phyloP scores from a whole-genome alignment of 2,113 vertebrate species.

The Myiozetetes cayanensis region DNA sequence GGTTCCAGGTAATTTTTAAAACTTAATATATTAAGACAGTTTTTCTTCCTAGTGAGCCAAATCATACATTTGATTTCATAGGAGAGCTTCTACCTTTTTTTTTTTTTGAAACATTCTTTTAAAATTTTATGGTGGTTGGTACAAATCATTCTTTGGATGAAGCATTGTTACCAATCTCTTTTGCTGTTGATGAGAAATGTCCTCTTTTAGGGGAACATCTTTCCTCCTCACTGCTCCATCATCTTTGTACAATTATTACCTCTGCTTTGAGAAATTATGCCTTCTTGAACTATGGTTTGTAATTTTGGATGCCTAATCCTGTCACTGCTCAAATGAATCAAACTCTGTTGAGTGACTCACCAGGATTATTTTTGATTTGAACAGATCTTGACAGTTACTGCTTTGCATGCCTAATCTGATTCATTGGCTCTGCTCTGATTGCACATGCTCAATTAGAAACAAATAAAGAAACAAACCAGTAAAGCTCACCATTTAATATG shows the following conservation, averaged over 20 bases:
- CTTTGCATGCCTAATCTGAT: background rate
- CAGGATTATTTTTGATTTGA: conserved; percentile 2
- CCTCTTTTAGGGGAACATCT: background rate
- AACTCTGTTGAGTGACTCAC: background rate
- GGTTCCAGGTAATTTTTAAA: background rate
- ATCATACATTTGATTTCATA: background rate
- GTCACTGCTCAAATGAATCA: background rate
- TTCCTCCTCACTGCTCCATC: background rate
- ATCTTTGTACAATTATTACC: background rate
- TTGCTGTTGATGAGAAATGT: background rate
- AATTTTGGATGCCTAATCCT: background rate
- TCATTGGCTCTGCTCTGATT: background rate
- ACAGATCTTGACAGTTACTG: background rate
- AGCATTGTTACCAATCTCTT: background rate
- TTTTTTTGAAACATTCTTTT: background rate
- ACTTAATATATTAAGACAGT: background rate
- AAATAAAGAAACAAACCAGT: background rate
- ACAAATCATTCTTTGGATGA: background rate
- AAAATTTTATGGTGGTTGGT: background rate
- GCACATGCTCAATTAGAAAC: background rate
- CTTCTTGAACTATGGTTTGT: background rate
- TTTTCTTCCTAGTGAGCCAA: background rate
- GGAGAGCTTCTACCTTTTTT: background rate
- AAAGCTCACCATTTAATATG: background rate
- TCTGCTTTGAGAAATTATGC: background rate